These are phyloP conservation scores for Drosophila bocqueti DNA, from an alignment of 1,140 invertebrate species.

Conservation along the genomic window DNA sequence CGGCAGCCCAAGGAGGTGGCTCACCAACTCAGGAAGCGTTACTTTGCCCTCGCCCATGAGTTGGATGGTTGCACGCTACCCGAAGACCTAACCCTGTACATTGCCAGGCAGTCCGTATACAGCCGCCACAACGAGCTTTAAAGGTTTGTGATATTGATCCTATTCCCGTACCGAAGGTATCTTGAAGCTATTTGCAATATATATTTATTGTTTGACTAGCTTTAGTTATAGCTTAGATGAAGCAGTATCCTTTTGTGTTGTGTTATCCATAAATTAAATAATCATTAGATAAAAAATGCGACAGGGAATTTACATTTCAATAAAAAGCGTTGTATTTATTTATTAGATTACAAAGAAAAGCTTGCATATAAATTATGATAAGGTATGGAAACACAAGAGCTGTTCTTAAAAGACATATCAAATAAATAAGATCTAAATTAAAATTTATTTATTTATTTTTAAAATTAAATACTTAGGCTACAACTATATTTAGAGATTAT, in stretches of 20 bases:
- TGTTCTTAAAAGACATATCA: conserved; percentile 82
- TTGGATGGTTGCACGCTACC: conserved; percentile 85
- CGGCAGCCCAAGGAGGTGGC: conserved; percentile 94
- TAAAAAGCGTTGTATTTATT: conserved; percentile 83
- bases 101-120: conserved; percentile 1
- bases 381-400: conserved; percentile 82
- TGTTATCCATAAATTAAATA: background rate
- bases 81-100: conserved; percentile 52
- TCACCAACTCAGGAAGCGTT: conserved; percentile 90
- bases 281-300: background rate
- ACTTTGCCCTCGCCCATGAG: conserved; percentile 88
- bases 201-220: background rate
- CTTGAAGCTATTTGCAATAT: background rate
- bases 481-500: conserved; percentile 81
- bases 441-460: conserved; percentile 84
- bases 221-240: background rate
- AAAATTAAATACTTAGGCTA: conserved; percentile 82
- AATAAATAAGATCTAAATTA: conserved; percentile 83
- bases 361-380: conserved; percentile 82
- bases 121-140: conserved; percentile 25
- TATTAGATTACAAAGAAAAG: conserved; percentile 82
- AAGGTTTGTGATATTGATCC: background rate
- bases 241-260: background rate
- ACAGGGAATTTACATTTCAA: conserved; percentile 62
- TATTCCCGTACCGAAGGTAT: background rate